Evolutionary conservation across 2,888 invertebrate species (phyloP).

Genomic region (Stenodema calcarata): DNA sequence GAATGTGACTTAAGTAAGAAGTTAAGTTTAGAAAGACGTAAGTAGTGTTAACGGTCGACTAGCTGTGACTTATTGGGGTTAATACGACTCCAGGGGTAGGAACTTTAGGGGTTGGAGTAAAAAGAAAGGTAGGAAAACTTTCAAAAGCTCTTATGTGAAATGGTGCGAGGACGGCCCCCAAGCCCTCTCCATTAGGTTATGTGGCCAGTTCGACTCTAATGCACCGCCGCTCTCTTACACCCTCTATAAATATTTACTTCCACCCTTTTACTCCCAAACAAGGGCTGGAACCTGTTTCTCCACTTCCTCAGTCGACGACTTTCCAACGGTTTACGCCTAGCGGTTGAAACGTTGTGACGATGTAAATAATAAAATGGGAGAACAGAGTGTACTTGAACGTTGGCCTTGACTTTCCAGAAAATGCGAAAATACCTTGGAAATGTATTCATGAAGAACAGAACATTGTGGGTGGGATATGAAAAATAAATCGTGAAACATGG

Average conservation of each 20-base stretch:
- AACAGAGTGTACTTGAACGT: not conserved
- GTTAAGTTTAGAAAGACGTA: constrained; percentile 33
- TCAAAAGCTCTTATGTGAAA: constrained; percentile 32
- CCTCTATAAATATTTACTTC: constrained; percentile 41
- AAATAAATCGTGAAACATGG: too few relatives aligned
- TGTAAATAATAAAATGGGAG: not conserved
- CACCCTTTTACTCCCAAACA: constrained; percentile 29
- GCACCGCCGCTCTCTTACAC: constrained; percentile 24
- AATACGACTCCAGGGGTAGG: not conserved
- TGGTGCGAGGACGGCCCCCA: constrained; percentile 14
- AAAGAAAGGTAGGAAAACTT: constrained; percentile 12
- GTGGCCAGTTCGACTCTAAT: constrained; percentile 33
- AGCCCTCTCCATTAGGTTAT: not conserved
- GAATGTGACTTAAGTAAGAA: constrained; percentile 34
- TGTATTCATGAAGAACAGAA: too few relatives aligned
- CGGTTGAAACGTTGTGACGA: not conserved
- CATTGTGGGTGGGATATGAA: too few relatives aligned
- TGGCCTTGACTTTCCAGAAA: not conserved
- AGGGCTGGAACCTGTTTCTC: constrained; percentile 13
- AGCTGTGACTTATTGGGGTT: constrained; percentile 34
- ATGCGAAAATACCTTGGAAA: too few relatives aligned
- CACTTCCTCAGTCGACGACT: not conserved
- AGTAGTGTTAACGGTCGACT: constrained; percentile 28
- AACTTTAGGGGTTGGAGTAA: not conserved
- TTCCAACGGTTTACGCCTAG: not conserved